Base-by-base conservation (phyloP, 2,888 invertebrate genomes). In the Sepioteuthis lessoniana region DNA sequence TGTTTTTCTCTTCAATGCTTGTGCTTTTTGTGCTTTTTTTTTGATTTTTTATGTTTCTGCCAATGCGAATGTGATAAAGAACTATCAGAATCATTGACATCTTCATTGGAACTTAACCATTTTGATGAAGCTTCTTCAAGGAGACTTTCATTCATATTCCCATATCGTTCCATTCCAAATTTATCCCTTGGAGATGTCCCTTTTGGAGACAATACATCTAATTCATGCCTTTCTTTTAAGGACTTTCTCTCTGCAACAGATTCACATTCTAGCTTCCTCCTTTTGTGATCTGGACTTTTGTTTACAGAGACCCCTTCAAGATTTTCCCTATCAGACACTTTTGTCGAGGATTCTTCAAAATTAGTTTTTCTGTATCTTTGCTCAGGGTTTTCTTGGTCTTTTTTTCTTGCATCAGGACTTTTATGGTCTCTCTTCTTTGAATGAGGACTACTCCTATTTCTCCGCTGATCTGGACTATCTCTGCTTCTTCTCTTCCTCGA, bases 1-100 rank as follows among this genome's bases (percentile, higher is more conserved):
- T 46, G 46, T 31, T 46, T 92, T 92, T 46, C 92, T 46, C 25
- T 31, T 92, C 28, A 28, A 46, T 92, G 47, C n/a, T 38, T 91
- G 31, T 91, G 91, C 19, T 91, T 91, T 21, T 91, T 91, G 38
- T 91, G 38, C 31, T 91, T 91, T 91, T 91, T 91, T 91, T 91
- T 91, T 91, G 38, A 42, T 5, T n/a, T n/a, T n/a, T n/a, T 5
- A 42, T 91, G 91, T 91, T 91, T 91, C 91, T 91, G 91, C 31
- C n/a, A 8, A 28, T 91, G 42, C 1, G 28, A 16, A 42, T n/a
- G 42, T 5, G n/a, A 31, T 46, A 16, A 42, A 42, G 31, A 31
- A 4, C 38, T n/a, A 19, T 47, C 46, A 31, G 31, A 38, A 5
- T 91, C 38, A 2, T 90, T 25, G 7, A 38, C 21, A 42, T 91